phyloP scores from a whole-genome alignment of 1,140 invertebrate species.

The Microplitis mediator region DNA sequence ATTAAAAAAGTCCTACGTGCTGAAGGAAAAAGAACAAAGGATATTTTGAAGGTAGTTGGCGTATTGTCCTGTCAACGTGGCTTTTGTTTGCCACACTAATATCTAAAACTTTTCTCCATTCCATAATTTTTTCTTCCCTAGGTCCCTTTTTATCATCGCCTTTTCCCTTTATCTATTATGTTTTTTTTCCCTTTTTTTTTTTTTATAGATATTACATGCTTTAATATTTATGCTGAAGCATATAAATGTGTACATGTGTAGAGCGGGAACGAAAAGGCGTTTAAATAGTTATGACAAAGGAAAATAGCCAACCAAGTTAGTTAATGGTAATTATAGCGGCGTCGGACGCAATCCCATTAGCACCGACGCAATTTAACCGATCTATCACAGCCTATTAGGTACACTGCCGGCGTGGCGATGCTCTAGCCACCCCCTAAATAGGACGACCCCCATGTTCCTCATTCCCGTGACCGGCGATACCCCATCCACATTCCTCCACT shows the following conservation, averaged over 20 bases:
- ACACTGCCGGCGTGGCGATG: slow-evolving; percentile 45
- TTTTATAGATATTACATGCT: too few relatives aligned
- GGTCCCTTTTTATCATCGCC: too few relatives aligned
- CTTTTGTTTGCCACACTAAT: slow-evolving; percentile 12
- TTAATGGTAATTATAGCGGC: slow-evolving; percentile 61
- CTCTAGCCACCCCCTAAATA: slow-evolving; percentile 47
- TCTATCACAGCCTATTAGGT: slow-evolving; percentile 63
- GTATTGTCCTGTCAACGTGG: slow-evolving; percentile 18
- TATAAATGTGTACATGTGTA: too few relatives aligned
- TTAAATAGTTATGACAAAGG: too few relatives aligned
- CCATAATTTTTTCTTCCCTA: background rate
- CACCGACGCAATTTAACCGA: slow-evolving; percentile 63
- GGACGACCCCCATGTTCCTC: background rate
- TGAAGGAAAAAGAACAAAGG: slow-evolving; percentile 16
- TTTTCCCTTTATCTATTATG: too few relatives aligned
- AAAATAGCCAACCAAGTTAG: slow-evolving; percentile 22
- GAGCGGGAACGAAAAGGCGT: too few relatives aligned
- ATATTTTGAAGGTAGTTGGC: slow-evolving; percentile 7
- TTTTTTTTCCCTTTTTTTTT: too few relatives aligned
- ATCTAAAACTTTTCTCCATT: background rate
- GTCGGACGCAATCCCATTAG: slow-evolving; percentile 64
- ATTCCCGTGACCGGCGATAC: background rate
- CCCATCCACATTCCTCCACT: background rate
- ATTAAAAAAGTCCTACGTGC: slow-evolving; percentile 19
- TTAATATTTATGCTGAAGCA: too few relatives aligned